Evolutionary conservation across 2,888 invertebrate genomes (phyloP).

Genomic region (Mylabris sibirica): DNA sequence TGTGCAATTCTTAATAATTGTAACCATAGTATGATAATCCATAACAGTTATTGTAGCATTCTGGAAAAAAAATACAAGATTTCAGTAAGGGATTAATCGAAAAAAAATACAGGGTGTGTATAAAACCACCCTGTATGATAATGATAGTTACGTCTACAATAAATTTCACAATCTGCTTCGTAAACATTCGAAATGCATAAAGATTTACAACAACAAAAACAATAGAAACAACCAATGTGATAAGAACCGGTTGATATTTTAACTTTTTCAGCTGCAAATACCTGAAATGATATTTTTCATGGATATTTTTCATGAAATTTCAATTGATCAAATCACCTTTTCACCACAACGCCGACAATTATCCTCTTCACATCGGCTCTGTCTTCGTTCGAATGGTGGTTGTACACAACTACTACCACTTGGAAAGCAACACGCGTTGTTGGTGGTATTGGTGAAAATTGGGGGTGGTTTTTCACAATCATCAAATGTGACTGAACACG

Average conservation of each 20-base stretch:
- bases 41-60: slow-evolving; percentile 63
- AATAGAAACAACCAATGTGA: slow-evolving; percentile 64
- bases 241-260: slow-evolving; percentile 61
- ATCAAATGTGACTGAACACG: slow-evolving; percentile 16
- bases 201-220: slow-evolving; percentile 63
- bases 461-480: slow-evolving; percentile 3
- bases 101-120: neutral
- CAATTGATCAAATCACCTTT: slow-evolving; percentile 38
- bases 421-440: slow-evolving; percentile 13
- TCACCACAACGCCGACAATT: slow-evolving; percentile 42
- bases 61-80: slow-evolving; percentile 48
- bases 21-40: slow-evolving; percentile 63
- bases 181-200: slow-evolving; percentile 62
- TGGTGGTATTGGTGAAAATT: slow-evolving; percentile 15
- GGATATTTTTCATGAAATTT: neutral
- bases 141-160: slow-evolving; percentile 62
- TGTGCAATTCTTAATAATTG: slow-evolving; percentile 47
- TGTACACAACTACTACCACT: neutral
- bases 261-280: slow-evolving; percentile 57
- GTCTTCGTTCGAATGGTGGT: slow-evolving; percentile 15
- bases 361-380: slow-evolving; percentile 21
- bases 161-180: slow-evolving; percentile 64
- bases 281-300: slow-evolving; percentile 44
- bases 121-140: slow-evolving; percentile 12
- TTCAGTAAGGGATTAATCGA: neutral